Base-by-base conservation (phyloP, 2,113 vertebrate genomes). In the Pseudopodoces humilis region DNA sequence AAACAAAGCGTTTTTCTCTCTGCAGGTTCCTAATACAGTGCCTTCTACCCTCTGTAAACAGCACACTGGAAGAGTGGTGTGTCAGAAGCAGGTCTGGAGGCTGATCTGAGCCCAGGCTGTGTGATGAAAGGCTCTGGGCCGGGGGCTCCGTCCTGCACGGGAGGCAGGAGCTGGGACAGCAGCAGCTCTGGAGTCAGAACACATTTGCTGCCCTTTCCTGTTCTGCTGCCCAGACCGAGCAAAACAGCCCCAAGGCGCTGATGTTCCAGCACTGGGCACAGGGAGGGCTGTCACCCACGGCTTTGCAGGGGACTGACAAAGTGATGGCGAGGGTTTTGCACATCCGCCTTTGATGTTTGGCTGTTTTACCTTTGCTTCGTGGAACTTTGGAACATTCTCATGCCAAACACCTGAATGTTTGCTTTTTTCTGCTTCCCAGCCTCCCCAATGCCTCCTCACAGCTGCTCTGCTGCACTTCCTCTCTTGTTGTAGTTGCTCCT, bases 41-140 rank as follows among this genome's bases (percentile, higher is more conserved):
- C 30, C 47, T 92, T 62, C 52, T 55, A 28, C 69, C 56, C 71
- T 60, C 80, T 81, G 80, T 50, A 86, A 88, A 62, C 12, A 88
- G 68, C 65, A 67, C 16, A 7, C 52, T 67, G 86, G 62, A 56
- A 68, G 4, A 79, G 78, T 31, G 62, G 63, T 69, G 79, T 79
- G 65, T 76, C 71, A 83, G 52, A 68, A 76, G 43, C 62, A 44
- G 79, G 44, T 78, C 84, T 62, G 8, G 3, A 86, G 37, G 94
- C 41, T 85, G 49, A 43, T 20, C 69, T 72, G 74, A 90, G 25
- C 65, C 68, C 84, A 90, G 53, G 21, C 69, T n/a, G 24, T 12
- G 58, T 39, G 62, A 70, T n/a, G 68, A 33, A 39, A 70, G 52
- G 62, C 8, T 15, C 5, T 2, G 58, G 82, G 65, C 77, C 18